Conservation (phyloP, 1,140 invertebrate species). For the Meteorus sp. region DNA sequence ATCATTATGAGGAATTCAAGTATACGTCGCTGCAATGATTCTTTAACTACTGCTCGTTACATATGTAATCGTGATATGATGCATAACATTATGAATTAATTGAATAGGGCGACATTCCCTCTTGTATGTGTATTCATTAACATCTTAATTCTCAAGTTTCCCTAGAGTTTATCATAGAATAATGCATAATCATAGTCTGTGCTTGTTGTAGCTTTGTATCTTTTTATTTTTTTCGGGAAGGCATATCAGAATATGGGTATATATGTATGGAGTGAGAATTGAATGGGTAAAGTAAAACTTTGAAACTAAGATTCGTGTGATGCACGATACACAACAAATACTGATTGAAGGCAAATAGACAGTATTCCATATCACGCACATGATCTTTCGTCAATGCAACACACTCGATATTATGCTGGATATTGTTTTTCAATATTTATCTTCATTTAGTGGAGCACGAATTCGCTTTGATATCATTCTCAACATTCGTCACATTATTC, state of each 20-base stretch:
- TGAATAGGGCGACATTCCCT: too few relatives aligned
- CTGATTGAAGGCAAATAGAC: conserved; percentile 35
- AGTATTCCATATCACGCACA: conserved; percentile 20
- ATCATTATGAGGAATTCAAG: too few relatives aligned
- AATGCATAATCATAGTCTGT: conserved; percentile 24
- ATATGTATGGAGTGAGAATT: too few relatives aligned
- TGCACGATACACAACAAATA: conserved; percentile 28
- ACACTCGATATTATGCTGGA: conserved; percentile 26
- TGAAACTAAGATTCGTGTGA: neutral
- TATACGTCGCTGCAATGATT: too few relatives aligned
- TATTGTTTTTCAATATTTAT: conserved; percentile 29
- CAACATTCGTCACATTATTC: too few relatives aligned
- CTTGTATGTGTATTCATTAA: neutral
- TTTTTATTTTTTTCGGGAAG: conserved; percentile 25
- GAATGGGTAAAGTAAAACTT: neutral
- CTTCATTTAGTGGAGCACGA: conserved; percentile 24
- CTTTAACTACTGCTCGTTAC: conserved; percentile 14
- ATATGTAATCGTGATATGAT: too few relatives aligned
- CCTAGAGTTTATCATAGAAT: conserved; percentile 7
- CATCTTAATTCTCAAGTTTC: neutral
- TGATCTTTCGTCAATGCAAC: conserved; percentile 23
- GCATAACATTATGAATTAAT: too few relatives aligned
- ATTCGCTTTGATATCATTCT: conserved; percentile 17
- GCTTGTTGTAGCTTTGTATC: conserved; percentile 14
- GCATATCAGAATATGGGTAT: conserved; percentile 24